These are phyloP conservation scores for Synanthedon formicaeformis DNA, from an alignment of 2,888 invertebrate genomes.

Conservation along the genomic window DNA sequence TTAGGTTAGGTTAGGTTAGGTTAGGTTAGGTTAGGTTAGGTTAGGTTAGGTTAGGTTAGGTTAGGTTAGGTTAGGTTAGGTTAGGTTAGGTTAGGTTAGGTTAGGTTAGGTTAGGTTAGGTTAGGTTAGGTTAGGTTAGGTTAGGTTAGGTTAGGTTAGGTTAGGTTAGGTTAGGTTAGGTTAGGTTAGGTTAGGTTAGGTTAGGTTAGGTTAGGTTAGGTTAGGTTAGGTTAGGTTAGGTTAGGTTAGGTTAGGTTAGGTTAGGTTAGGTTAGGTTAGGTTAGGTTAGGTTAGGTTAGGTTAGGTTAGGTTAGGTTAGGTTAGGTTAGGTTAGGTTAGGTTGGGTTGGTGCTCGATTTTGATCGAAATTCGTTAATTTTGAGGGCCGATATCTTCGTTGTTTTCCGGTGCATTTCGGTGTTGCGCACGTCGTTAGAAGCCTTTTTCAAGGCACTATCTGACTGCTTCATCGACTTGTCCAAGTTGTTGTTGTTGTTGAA, in stretches of 20 bases:
- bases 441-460: no score
- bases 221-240: not conserved
- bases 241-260: not conserved
- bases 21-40: not conserved
- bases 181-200: slow-evolving; percentile 2
- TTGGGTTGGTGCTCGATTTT: no score
- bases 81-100: not conserved
- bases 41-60: not conserved
- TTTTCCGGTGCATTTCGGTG: no score
- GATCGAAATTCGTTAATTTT: no score
- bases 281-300: slow-evolving; percentile 2
- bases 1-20: not conserved
- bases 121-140: not conserved
- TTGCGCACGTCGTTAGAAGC: no score
- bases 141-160: slow-evolving; percentile 1
- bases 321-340: slow-evolving; percentile 7
- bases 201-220: slow-evolving; percentile 2
- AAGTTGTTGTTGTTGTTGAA: no score
- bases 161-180: slow-evolving; percentile 2
- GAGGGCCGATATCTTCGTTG: no score
- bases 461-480: no score
- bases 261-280: slow-evolving; percentile 1
- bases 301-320: slow-evolving; percentile 6
- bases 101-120: not conserved
- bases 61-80: not conserved